Percentiles rank a stretch among this genome's conserved stretches.
Conservation (phyloP, 2,888 invertebrate species). For the Nephrocerus scutellatus region DNA sequence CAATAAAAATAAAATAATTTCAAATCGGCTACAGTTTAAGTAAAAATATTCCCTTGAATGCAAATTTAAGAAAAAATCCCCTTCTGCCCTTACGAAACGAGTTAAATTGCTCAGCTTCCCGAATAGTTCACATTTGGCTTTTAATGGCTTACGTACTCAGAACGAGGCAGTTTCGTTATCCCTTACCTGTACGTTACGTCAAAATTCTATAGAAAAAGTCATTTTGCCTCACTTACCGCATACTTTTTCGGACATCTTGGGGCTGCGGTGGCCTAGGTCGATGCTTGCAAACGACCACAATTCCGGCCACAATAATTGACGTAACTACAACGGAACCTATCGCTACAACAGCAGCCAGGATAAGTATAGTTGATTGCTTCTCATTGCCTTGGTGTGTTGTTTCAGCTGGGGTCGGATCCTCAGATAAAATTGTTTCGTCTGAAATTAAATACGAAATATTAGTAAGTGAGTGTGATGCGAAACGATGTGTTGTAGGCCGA, state of each 20-base stretch:
- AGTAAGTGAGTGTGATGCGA: constrained; percentile 17
- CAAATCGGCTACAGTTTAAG: too few relatives aligned
- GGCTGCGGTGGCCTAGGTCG: constrained; percentile 49
- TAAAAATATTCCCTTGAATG: too few relatives aligned
- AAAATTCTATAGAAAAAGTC: not conserved
- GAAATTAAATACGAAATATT: constrained; percentile 18
- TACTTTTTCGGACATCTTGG: constrained; percentile 48
- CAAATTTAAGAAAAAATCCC: too few relatives aligned
- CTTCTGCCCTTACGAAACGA: not conserved
- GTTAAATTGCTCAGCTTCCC: not conserved
- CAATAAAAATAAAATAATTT: too few relatives aligned
- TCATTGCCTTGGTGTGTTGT: constrained; percentile 47
- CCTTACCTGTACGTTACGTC: not conserved
- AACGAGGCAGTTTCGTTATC: too few relatives aligned
- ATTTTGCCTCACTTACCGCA: constrained; percentile 41
- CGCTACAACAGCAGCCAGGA: constrained; percentile 47
- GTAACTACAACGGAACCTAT: constrained; percentile 48
- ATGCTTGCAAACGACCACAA: constrained; percentile 47
- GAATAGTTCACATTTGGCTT: not conserved
- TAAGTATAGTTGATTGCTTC: constrained; percentile 47
- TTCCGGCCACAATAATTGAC: constrained; percentile 49
- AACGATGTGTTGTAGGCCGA: too few relatives aligned
- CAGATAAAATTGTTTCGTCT: constrained; percentile 48
- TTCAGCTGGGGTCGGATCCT: constrained; percentile 49
- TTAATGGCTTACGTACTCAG: too few relatives aligned